Evolutionary conservation across 2,888 invertebrate genomes (phyloP).

Genomic region (Norana najaformis): DNA sequence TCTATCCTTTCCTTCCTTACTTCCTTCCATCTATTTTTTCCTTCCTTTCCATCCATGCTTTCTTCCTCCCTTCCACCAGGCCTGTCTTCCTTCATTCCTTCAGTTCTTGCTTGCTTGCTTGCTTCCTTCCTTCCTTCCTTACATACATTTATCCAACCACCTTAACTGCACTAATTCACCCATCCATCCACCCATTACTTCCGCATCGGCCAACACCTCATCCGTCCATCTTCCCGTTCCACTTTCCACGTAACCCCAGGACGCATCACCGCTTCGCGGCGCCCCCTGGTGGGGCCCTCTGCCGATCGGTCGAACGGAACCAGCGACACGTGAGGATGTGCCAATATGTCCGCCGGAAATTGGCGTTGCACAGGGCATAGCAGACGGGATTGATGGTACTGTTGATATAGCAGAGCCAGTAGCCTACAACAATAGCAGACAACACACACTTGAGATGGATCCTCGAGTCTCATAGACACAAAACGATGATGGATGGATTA

Average conservation of each 20-base stretch:
- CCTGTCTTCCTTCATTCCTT: background rate
- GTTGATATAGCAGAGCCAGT: slow-evolving; percentile 98
- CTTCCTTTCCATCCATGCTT: too few species aligned
- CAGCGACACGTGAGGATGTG: slow-evolving; percentile 54
- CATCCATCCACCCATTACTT: background rate
- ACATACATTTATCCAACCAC: too few species aligned
- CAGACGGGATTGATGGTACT: slow-evolving; percentile 99
- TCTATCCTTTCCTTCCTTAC: background rate
- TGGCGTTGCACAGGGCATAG: slow-evolving; percentile 96
- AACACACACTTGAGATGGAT: background rate
- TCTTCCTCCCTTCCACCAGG: background rate
- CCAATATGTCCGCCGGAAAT: slow-evolving; percentile 85
- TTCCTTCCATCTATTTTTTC: background rate
- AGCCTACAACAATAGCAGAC: slow-evolving; percentile 66
- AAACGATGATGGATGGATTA: too few species aligned
- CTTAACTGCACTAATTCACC: too few species aligned
- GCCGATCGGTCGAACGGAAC: background rate
- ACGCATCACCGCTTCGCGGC: background rate
- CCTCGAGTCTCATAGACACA: too few species aligned
- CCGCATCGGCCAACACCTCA: background rate
- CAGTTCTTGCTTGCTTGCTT: background rate
- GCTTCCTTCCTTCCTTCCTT: background rate
- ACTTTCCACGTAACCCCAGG: background rate
- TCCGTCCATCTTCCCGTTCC: background rate
- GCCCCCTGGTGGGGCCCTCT: background rate